These are phyloP conservation scores for Silvanus unidentatus DNA, from an alignment of 2,888 invertebrate genomes.

Conservation along the genomic window DNA sequence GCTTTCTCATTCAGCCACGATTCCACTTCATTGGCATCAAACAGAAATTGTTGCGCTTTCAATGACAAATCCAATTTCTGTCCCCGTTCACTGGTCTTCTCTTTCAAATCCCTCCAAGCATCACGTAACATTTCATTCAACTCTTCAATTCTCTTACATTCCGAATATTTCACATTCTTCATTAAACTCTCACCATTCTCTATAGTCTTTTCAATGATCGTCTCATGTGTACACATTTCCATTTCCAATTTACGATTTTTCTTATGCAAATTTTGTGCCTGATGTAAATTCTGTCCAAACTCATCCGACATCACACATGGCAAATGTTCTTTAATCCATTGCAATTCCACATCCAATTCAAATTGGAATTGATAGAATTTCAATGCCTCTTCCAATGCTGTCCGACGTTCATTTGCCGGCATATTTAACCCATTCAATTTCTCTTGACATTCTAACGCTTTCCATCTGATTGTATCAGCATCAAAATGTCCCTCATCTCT, in stretches of 20 bases:
- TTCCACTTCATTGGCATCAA: slow-evolving; percentile 87
- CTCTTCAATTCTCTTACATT: slow-evolving; percentile 63
- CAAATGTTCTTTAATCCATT: slow-evolving; percentile 90
- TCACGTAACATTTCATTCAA: slow-evolving; percentile 66
- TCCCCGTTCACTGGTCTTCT: slow-evolving; percentile 65
- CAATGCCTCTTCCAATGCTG: slow-evolving; percentile 76
- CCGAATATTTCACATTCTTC: slow-evolving; percentile 67
- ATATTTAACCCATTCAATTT: slow-evolving; percentile 65
- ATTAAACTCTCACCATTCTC: slow-evolving; percentile 71
- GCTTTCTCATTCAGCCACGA: slow-evolving; percentile 87
- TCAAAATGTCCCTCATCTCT: slow-evolving; percentile 94
- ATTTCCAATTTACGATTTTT: slow-evolving; percentile 90
- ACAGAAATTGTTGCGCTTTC: slow-evolving; percentile 86
- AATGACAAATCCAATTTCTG: slow-evolving; percentile 78
- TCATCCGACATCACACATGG: slow-evolving; percentile 71
- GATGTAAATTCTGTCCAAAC: slow-evolving; percentile 80
- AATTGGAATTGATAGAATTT: slow-evolving; percentile 89
- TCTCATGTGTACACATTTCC: slow-evolving; percentile 81
- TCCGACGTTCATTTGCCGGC: slow-evolving; percentile 65
- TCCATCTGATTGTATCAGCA: slow-evolving; percentile 74
- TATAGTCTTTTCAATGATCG: slow-evolving; percentile 76
- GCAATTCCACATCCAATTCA: slow-evolving; percentile 85
- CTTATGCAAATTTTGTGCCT: slow-evolving; percentile 86
- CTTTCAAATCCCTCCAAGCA: slow-evolving; percentile 69
- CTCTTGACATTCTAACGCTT: slow-evolving; percentile 67